Conservation (phyloP, 2,888 invertebrate species). For the Disparrhopalites patrizii region DNA sequence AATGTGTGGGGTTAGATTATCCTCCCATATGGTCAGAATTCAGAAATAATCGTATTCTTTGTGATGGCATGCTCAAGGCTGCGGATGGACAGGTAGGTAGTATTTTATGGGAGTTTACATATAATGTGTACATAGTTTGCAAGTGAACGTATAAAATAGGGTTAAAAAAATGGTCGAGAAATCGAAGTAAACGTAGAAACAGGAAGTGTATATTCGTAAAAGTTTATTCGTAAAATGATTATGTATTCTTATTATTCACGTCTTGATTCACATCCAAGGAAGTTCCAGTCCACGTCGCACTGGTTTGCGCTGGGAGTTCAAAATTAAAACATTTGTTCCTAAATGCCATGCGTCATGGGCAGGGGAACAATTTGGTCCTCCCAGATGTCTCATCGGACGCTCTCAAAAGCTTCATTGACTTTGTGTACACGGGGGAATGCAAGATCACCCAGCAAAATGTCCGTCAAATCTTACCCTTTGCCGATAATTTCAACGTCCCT, state of each 20-base stretch:
- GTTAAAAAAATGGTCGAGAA: no score
- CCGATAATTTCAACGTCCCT: constrained; percentile 69
- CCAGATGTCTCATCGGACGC: constrained; percentile 51
- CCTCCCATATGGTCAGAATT: constrained; percentile 27
- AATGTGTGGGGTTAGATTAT: constrained; percentile 10
- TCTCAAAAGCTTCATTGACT: constrained; percentile 67
- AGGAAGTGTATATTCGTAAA: no score
- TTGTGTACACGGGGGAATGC: constrained; percentile 69
- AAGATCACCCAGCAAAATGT: constrained; percentile 64
- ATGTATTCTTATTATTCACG: not conserved
- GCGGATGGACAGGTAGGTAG: constrained; percentile 59
- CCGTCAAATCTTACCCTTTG: constrained; percentile 64
- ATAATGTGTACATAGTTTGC: no score
- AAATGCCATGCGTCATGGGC: constrained; percentile 60
- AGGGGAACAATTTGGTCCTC: constrained; percentile 42
- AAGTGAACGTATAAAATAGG: no score
- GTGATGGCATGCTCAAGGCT: constrained; percentile 66
- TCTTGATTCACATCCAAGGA: constrained; percentile 13
- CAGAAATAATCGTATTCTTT: constrained; percentile 50
- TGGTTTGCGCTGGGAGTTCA: constrained; percentile 68
- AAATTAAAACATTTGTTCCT: constrained; percentile 70
- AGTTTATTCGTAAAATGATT: not conserved
- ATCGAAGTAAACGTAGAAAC: no score
- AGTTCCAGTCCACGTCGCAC: constrained; percentile 64
- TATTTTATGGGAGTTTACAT: no score